A percentile compares a stretch with the other conserved stretches of the same genome.
These are phyloP conservation scores for Berghia stephanieae DNA, from an alignment of 1,140 invertebrate species.

Conservation along the genomic window DNA sequence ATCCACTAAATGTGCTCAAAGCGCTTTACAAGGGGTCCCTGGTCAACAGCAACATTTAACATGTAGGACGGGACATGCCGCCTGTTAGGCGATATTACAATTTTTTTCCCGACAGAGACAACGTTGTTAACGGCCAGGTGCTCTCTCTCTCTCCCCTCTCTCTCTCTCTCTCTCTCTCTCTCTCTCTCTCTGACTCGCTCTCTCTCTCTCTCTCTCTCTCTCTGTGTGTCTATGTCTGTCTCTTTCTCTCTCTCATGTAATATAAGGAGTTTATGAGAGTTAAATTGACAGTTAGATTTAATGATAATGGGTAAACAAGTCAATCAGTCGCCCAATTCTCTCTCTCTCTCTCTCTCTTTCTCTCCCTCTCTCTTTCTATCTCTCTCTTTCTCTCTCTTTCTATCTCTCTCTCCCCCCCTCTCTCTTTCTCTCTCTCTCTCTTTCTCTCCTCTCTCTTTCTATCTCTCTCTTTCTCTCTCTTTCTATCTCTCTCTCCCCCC, in stretches of 20 bases:
- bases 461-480: not conserved
- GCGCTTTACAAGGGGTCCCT: too few relatives aligned
- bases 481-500: conserved; percentile 16
- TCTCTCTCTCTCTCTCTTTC: not conserved
- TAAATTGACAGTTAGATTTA: not conserved
- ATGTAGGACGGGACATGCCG: conserved; percentile 3
- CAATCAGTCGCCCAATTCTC: too few relatives aligned
- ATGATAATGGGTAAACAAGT: not conserved
- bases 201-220: too few relatives aligned
- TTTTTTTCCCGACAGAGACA: not conserved
- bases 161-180: not conserved
- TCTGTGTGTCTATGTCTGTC: too few relatives aligned
- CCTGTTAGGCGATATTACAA: not conserved
- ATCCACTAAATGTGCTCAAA: too few relatives aligned
- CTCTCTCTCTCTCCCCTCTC: conserved; percentile 9
- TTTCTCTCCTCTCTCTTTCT: not conserved
- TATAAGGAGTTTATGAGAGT: not conserved
- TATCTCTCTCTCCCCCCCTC: not conserved
- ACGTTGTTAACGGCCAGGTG: too few relatives aligned
- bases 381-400: conserved; percentile 1
- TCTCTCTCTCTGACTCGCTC: conserved; percentile 1
- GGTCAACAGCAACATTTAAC: conserved; percentile 16
- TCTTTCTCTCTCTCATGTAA: not conserved
- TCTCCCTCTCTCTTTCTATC: not conserved
- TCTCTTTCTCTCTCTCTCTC: not conserved